phyloP scores from a whole-genome alignment of 2,888 invertebrate genomes.

The Watsonalla binaria region DNA sequence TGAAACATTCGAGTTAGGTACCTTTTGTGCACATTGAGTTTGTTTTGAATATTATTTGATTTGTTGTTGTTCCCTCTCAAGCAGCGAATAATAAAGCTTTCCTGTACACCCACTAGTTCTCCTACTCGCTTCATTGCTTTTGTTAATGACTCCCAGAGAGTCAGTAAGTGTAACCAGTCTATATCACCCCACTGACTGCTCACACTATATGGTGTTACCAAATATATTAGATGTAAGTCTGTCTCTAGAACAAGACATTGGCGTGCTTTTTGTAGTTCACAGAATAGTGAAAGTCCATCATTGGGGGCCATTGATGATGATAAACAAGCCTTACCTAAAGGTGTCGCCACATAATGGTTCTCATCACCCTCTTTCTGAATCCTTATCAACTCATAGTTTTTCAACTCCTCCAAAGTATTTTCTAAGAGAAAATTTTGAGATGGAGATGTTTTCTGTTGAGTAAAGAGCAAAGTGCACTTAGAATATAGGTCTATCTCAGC shows the following conservation, averaged over 20 bases:
- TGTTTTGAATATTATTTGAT: slow-evolving; percentile 72
- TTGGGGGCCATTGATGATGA: slow-evolving; percentile 96
- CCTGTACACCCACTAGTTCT: slow-evolving; percentile 91
- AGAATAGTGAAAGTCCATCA: slow-evolving; percentile 92
- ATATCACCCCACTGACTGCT: slow-evolving; percentile 87
- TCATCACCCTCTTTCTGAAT: slow-evolving; percentile 72
- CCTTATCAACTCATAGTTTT: slow-evolving; percentile 90
- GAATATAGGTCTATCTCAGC: slow-evolving; percentile 87
- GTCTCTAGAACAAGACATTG: slow-evolving; percentile 95
- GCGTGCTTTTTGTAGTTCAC: slow-evolving; percentile 93
- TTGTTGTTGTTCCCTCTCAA: slow-evolving; percentile 82
- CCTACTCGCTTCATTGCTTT: slow-evolving; percentile 91
- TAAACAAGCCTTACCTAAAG: slow-evolving; percentile 94
- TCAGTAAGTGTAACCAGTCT: slow-evolving; percentile 89
- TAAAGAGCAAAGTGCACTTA: slow-evolving; percentile 85
- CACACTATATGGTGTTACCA: slow-evolving; percentile 95
- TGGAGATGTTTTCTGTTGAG: slow-evolving; percentile 37
- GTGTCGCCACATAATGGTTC: slow-evolving; percentile 84
- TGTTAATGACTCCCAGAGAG: slow-evolving; percentile 89
- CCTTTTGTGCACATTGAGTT: slow-evolving; percentile 82
- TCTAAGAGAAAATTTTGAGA: slow-evolving; percentile 48
- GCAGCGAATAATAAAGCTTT: slow-evolving; percentile 89
- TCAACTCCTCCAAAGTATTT: slow-evolving; percentile 84
- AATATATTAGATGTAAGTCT: slow-evolving; percentile 96
- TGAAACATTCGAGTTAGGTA: slow-evolving; percentile 30